Evolutionary conservation across 2,888 invertebrate species (phyloP), one percentile per base, ranked within the genome.

Genomic region (Chymomyza fuscimana): DNA sequence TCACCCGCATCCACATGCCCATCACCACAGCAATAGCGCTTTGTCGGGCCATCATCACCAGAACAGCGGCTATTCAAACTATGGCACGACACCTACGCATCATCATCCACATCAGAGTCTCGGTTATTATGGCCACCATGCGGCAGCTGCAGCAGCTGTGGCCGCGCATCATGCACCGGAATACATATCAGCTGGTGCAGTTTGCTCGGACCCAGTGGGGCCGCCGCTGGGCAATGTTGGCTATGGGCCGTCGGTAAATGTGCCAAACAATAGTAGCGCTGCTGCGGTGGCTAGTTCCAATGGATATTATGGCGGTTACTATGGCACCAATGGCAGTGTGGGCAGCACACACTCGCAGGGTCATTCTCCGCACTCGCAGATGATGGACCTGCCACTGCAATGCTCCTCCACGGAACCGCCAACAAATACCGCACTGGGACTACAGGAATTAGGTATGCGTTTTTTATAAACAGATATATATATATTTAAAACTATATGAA

Each of bases 1-100:
- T 52, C 74, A 95, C 79, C 93, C 77, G 65, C 84, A 85, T 73
- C 65, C 83, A 63, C 83, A 83, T 65, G 74, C 94, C 77, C 94
- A 93, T 78, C 95, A 94, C 74, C 95, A 96, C 77, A 92, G 88
- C 73, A 90, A 91, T 63, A 89, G 90, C 65, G 89, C 89, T 12
- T 84, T 90, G 40, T 80, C 90, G 16, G 84, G 87, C 56, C 91
- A 91, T 80, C 91, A 91, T 71, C 91, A 91, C 71, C 91, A 91
- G 71, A 89, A 90, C 66, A 80, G 86, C 76, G 87, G 86, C 60
- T 90, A 90, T 46, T 76, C 80, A 32, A 89, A 87, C 75, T 89
- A 89, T 56, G 80, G 83, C 60, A 80, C 86, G 25, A 83, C 91
- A 64, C 88, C 91, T 40, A 79, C 89, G 36, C 88, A 88, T 65